A percentile compares a stretch with the other conserved stretches of the same genome.
These are phyloP conservation scores for Hypotaenidia okinawae DNA, from an alignment of 2,797 vertebrate species.

Conservation along the genomic window DNA sequence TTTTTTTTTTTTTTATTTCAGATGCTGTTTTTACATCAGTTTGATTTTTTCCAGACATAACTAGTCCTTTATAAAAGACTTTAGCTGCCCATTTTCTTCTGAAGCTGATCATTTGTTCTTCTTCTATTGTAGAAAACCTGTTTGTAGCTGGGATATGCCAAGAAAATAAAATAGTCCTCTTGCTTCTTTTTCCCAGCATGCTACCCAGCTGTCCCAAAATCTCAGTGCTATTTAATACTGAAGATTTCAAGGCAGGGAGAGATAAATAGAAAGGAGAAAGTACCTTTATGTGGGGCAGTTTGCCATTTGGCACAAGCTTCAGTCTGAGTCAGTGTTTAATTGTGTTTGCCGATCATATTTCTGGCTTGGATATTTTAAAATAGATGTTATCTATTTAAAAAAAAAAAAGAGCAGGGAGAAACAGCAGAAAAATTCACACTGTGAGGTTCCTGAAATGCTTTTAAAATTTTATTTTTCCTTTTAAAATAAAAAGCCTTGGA, in stretches of 20 bases:
- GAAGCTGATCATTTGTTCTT: slow-evolving; percentile 19
- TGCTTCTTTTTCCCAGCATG: slow-evolving; percentile 28
- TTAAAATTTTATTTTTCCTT: neutral
- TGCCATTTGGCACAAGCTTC: slow-evolving; percentile 1
- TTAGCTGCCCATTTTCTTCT: neutral
- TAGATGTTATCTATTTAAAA: neutral
- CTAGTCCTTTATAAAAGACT: slow-evolving; percentile 1
- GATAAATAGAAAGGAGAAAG: slow-evolving; percentile 28
- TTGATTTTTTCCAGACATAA: neutral
- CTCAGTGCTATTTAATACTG: neutral
- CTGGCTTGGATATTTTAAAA: slow-evolving; percentile 22
- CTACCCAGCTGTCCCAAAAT: slow-evolving; percentile 10
- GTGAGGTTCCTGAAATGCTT: neutral
- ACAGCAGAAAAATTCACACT: neutral
- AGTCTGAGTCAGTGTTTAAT: slow-evolving; percentile 5
- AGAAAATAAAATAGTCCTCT: slow-evolving; percentile 37
- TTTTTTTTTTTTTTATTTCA: neutral
- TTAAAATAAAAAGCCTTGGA: neutral
- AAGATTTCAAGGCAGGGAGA: slow-evolving; percentile 23
- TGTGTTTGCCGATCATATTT: slow-evolving; percentile 17
- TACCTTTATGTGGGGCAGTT: slow-evolving; percentile 17
- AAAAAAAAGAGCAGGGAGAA: neutral
- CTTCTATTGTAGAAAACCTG: slow-evolving; percentile 18
- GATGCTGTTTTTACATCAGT: neutral
- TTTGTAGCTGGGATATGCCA: slow-evolving; percentile 11